Percentiles rank a stretch among this genome's conserved stretches.
These are phyloP conservation scores for Amphilophus citrinellus DNA, from an alignment of 2,113 vertebrate species.

Conservation along the genomic window DNA sequence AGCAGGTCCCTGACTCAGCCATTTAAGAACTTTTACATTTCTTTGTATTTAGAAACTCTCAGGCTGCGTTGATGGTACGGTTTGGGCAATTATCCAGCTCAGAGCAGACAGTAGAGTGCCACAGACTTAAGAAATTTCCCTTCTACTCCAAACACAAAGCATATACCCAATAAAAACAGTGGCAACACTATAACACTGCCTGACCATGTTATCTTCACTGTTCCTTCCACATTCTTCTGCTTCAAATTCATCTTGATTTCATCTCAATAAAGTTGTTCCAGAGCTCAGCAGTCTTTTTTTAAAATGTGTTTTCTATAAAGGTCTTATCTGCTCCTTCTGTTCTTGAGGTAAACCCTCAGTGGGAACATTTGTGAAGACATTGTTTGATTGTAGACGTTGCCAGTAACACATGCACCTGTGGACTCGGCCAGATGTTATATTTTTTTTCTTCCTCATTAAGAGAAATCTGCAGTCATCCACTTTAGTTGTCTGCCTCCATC, in stretches of 20 bases:
- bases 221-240: neutral
- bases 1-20: accelerated
- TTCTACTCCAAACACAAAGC: neutral
- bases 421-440: neutral
- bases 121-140: neutral
- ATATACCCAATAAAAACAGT: neutral
- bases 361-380: neutral
- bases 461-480: neutral
- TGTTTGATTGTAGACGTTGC: neutral
- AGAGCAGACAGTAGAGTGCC: neutral
- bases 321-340: neutral
- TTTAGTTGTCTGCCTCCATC: neutral
- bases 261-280: neutral
- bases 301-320: neutral
- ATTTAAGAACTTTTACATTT: neutral
- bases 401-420: neutral
- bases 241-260: neutral
- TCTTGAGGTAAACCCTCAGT: neutral
- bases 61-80: neutral
- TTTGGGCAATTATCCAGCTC: neutral
- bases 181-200: neutral
- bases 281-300: neutral
- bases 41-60: too few relatives aligned
- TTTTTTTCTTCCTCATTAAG: neutral
- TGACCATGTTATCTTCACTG: neutral